These are phyloP conservation scores for Oxygymnocypris stewartii DNA, from an alignment of 2,113 vertebrate species.

Conservation along the genomic window DNA sequence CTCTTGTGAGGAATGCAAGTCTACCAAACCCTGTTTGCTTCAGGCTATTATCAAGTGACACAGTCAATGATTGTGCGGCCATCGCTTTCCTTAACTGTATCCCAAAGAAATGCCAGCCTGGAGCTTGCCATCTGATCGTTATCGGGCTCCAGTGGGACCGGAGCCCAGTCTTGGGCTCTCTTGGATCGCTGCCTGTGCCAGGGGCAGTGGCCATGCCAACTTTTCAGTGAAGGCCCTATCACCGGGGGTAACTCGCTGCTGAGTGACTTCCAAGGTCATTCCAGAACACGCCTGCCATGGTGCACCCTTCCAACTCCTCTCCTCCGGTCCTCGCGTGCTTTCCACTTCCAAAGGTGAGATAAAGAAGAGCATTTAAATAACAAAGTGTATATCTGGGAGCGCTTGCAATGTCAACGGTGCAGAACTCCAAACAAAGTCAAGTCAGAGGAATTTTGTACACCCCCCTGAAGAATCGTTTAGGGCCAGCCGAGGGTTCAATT, in stretches of 20 bases:
- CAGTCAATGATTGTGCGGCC: constrained; percentile 51
- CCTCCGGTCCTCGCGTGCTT: not conserved
- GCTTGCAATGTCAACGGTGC: constrained; percentile 37
- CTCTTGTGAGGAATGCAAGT: constrained; percentile 55
- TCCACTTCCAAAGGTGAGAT: constrained; percentile 45
- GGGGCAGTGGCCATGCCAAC: constrained; percentile 52
- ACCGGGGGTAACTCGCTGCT: constrained; percentile 50
- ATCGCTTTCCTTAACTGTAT: constrained; percentile 59
- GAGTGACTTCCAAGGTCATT: constrained; percentile 56
- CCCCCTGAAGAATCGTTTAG: constrained; percentile 47
- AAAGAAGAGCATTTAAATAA: constrained; percentile 52
- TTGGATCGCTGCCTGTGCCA: constrained; percentile 55
- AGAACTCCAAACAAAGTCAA: constrained; percentile 36
- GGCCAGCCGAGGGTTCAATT: constrained; percentile 37
- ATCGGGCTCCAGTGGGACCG: constrained; percentile 48
- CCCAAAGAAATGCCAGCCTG: constrained; percentile 54
- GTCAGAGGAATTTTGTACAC: constrained; percentile 40
- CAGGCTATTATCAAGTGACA: constrained; percentile 59
- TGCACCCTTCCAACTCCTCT: constrained; percentile 36
- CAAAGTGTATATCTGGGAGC: constrained; percentile 49
- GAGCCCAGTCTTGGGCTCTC: constrained; percentile 52
- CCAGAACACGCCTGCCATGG: constrained; percentile 40
- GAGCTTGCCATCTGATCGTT: constrained; percentile 55
- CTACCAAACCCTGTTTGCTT: constrained; percentile 51
- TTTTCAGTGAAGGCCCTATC: constrained; percentile 54